Evolutionary conservation across 2,797 vertebrate species (phyloP).

Genomic region (Myoxocephalus aenaeus): DNA sequence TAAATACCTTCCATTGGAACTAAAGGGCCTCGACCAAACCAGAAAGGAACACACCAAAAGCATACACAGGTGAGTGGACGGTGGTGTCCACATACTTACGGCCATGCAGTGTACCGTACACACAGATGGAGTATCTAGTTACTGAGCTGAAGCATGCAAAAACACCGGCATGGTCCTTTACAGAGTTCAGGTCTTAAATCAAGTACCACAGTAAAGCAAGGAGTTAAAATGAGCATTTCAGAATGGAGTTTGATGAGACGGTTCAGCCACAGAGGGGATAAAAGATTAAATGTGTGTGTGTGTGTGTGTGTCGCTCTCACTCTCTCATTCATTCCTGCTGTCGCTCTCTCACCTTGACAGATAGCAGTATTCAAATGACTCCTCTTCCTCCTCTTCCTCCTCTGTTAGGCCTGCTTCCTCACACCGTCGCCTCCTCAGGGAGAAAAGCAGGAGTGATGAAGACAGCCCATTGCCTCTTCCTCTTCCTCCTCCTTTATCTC

Average conservation of each 20-base stretch:
- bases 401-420: constrained; percentile 29
- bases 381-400: constrained; percentile 26
- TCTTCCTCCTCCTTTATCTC: constrained; percentile 4
- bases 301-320: no score
- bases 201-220: neutral
- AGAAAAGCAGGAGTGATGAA: constrained; percentile 21
- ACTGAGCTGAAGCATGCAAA: neutral
- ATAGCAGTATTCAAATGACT: constrained; percentile 28
- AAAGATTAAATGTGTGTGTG: neutral
- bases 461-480: neutral
- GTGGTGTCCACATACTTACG: neutral
- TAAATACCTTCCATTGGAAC: neutral
- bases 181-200: neutral
- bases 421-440: constrained; percentile 37
- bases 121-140: neutral
- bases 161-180: neutral
- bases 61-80: neutral
- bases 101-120: neutral
- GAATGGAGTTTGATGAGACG: constrained; percentile 24
- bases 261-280: neutral
- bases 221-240: neutral
- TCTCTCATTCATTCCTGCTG: neutral
- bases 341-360: constrained; percentile 52
- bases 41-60: neutral
- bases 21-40: neutral